These are phyloP conservation scores for Neodiprion fabricii DNA, from an alignment of 1,140 invertebrate species.

Conservation along the genomic window DNA sequence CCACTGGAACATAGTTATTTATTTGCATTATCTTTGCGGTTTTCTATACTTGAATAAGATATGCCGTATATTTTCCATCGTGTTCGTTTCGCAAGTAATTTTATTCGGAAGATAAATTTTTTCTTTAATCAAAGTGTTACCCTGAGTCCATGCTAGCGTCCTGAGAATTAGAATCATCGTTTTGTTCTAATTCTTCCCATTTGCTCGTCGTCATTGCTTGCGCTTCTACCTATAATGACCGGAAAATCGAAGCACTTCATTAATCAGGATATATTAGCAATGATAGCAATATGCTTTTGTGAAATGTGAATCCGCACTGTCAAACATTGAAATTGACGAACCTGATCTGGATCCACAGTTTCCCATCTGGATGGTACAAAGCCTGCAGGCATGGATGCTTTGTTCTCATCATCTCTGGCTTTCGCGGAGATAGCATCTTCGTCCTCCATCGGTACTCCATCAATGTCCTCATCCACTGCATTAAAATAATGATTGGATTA, in stretches of 20 bases:
- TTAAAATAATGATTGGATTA: constrained; percentile 27
- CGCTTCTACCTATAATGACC: constrained; percentile 68
- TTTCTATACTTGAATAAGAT: too few relatives aligned
- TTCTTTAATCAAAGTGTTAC: constrained; percentile 29
- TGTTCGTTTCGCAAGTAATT: too few relatives aligned
- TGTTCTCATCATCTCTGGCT: constrained; percentile 52
- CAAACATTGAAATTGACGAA: constrained; percentile 36
- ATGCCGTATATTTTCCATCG: too few relatives aligned
- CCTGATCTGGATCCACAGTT: constrained; percentile 87
- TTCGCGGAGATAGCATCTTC: constrained; percentile 47
- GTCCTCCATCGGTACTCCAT: constrained; percentile 78
- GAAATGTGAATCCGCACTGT: not conserved
- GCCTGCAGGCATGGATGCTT: constrained; percentile 62
- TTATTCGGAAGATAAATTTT: too few relatives aligned
- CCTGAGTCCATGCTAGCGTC: constrained; percentile 59
- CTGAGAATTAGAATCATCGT: constrained; percentile 60
- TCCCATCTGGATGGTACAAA: constrained; percentile 96
- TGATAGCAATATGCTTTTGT: not conserved
- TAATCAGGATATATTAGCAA: not conserved
- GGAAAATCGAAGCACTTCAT: not conserved
- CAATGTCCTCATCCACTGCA: constrained; percentile 85
- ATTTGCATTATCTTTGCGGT: not conserved
- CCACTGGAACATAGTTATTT: constrained; percentile 32
- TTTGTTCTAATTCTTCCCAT: constrained; percentile 78
- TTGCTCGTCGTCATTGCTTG: constrained; percentile 90